Evolutionary conservation across 2,888 invertebrate genomes (phyloP), one percentile per base, ranked within the genome.

Genomic region (Nomada fucata): DNA sequence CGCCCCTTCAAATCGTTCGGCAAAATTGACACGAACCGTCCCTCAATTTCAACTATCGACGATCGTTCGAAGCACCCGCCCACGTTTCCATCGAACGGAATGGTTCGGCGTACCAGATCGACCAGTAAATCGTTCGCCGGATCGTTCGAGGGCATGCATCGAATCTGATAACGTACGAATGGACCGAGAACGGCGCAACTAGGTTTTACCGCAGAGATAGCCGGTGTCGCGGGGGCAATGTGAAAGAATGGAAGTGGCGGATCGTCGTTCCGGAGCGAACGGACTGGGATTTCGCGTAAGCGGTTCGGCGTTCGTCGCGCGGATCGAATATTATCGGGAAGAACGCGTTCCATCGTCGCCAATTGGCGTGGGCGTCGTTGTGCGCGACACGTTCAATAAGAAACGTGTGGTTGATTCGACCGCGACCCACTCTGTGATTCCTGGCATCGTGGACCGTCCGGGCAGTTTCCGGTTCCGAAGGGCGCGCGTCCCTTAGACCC

Each of bases 261-360:
- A 2, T 1, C n/a, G 2, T 36, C 13, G 53, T 53, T 20, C 13
- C 53, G 11, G 36, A 7, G 53, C 15, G 20, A 36, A 53, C 13
- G 13, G 11, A 15, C 15, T 3, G 47, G 10, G 3, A 15, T 47
- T 47, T 15, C 47, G 47, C 15, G 47, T 3, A 2, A 47, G 13
- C 47, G 18, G 47, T 18, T 5, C 4, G 26, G 36, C 20, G 63
- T 57, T 36, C 36, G 15, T 70, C 23, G 29, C 20, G 23, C 11
- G 42, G 11, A 4, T 18, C 23, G 23, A 36, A 18, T 9, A 26
- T 26, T 13, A 23, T 47, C 20, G 52, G 60, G 52, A 68, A 61
- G 44, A 68, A 67, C 52, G 42, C 26, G 68, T 44, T 60, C 26
- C n/a, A 50, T 76, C 60, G 52, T 65, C 29, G 7, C 20, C 63